phyloP scores from a whole-genome alignment of 1,140 invertebrate genomes.

The Caenorhabditis briggsae region DNA sequence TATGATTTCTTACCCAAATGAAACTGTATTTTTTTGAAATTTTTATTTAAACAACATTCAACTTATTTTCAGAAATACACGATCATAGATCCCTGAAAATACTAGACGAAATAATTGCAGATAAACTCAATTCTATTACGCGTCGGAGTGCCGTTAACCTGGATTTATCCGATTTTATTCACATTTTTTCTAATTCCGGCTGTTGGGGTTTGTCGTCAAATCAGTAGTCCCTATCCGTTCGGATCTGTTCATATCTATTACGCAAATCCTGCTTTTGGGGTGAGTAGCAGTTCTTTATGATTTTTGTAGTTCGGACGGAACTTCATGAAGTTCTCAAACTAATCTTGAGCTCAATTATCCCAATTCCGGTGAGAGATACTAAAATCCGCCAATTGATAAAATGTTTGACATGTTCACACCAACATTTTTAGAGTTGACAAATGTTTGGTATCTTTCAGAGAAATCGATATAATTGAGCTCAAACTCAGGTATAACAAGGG shows the following conservation, averaged over 20 bases:
- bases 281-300: neutral
- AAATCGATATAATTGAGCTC: no score
- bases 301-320: no score
- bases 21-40: no score
- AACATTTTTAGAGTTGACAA: no score
- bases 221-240: neutral
- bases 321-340: no score
- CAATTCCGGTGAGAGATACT: no score
- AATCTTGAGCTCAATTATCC: no score
- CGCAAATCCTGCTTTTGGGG: neutral
- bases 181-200: slow-evolving; percentile 34
- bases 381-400: no score
- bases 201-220: slow-evolving; percentile 14
- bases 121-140: slow-evolving; percentile 5
- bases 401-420: no score
- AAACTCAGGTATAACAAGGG: no score
- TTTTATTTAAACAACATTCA: neutral
- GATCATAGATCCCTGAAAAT: neutral
- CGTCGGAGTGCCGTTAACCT: neutral
- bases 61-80: neutral
- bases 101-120: neutral
- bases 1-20: no score
- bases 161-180: neutral
- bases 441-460: no score
- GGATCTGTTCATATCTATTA: slow-evolving; percentile 22